A percentile compares a stretch with the other conserved stretches of the same genome.
Conservation (phyloP, 2,797 vertebrate species). For the Naso thynnoides region DNA sequence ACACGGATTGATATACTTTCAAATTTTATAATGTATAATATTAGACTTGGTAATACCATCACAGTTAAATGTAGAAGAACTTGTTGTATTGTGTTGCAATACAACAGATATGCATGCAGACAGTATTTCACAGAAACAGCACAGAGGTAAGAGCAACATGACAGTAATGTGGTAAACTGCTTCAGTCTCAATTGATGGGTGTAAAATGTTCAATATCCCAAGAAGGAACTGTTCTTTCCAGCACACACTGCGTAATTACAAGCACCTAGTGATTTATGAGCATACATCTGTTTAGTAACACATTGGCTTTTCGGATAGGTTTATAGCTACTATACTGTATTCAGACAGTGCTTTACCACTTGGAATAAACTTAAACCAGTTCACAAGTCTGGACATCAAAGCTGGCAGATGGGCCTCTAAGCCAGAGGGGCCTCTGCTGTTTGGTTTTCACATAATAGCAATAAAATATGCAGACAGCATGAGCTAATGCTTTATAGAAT, state of each 20-base stretch:
- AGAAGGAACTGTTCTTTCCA: constrained; percentile 13
- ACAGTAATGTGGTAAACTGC: constrained; percentile 8
- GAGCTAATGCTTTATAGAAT: constrained; percentile 2
- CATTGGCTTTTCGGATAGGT: constrained; percentile 5
- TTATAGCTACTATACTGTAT: not conserved
- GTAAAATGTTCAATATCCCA: constrained; percentile 28
- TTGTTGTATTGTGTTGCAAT: not conserved
- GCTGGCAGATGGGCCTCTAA: not conserved
- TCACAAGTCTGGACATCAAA: constrained; percentile 14
- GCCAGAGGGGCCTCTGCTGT: constrained; percentile 19
- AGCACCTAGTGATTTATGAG: constrained; percentile 29
- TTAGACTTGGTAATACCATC: not conserved
- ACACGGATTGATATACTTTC: too few species aligned
- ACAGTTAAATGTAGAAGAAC: not conserved
- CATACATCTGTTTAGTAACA: constrained; percentile 12
- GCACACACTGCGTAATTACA: constrained; percentile 39
- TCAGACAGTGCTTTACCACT: constrained; percentile 14
- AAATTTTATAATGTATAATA: too few species aligned
- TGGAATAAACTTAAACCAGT: constrained; percentile 6
- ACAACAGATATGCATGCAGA: not conserved
- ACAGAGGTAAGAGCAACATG: not conserved
- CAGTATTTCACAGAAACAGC: not conserved
- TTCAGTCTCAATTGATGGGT: constrained; percentile 26
- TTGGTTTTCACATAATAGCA: constrained; percentile 31
- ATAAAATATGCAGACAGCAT: constrained; percentile 14